Evolutionary conservation across 2,888 invertebrate genomes (phyloP), one percentile per base, ranked within the genome.

Genomic region (Euplagia quadripunctaria): DNA sequence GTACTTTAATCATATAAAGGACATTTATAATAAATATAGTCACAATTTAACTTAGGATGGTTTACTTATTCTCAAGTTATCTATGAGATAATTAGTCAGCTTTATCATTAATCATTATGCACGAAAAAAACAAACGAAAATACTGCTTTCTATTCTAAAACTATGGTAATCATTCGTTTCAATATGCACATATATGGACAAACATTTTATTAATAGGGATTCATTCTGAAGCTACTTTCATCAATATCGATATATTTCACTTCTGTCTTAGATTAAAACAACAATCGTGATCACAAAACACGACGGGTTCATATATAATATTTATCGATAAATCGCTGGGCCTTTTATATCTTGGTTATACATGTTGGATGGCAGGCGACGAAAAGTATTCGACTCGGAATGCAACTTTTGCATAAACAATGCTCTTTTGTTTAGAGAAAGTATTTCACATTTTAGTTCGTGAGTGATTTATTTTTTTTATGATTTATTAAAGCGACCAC

Each of bases 391-490:
- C 93, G 88, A 87, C 78, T 87, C 80, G 93, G 95, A 94, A 95
- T 95, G 94, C 94, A 70, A 91, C 93, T 94, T 94, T 94, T 94
- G 95, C 94, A 94, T 96, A 90, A 92, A 95, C 95, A 94, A 95
- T 94, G 92, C 93, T 87, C 94, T 94, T 94, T 96, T 95, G 95
- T 96, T 94, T 95, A 94, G 94, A 94, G 94, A 94, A 94, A 95
- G 94, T 95, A 95, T 95, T 95, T 95, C 95, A 95, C 95, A 94
- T 94, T 92, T 90, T 92, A 92, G 91, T 91, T 89, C 89, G 82
- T 90, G 92, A 93, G 89, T 93, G 94, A 95, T 95, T 94, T 96
- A 94, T 95, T 94, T 94, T 61, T 94, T 93, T 88, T 92, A 94
- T 95, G 94, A 95, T 94, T 95, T 94, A 95, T 94, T 91, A 87